Evolutionary conservation across 2,888 invertebrate species (phyloP), one percentile per base, ranked within the genome.

Genomic region (Tipula vernalis): DNA sequence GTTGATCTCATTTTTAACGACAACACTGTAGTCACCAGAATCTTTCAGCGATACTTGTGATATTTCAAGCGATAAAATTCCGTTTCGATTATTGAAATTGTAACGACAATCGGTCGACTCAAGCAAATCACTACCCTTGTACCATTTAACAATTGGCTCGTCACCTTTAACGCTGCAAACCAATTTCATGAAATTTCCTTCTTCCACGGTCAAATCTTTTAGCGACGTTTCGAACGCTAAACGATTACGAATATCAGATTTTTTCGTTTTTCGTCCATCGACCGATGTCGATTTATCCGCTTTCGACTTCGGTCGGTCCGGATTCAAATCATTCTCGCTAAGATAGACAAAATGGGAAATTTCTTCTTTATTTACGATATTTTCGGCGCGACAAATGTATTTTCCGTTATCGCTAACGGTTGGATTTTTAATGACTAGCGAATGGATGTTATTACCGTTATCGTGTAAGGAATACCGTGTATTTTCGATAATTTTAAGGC

Each of bases 341-440:
- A 86, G 36, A n/a, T 51, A 28, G 36, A 86, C 51, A 36, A 51
- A 36, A 51, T 86, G 86, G 5, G 86, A 36, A 57, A 86, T 86
- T 86, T 86, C 86, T 57, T 86, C 86, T 86, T 86, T 51, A 86
- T 57, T 95, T 36, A 94, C 92, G 1, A 94, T 93, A 89, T 95
- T 96, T 90, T 95, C 95, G 0, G 96, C 96, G 89, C 93, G 94
- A 89, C 96, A 97, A 0, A 94, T 95, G 89, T 96, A 97, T 87
- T 94, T 93, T 5, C 96, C 96, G 86, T 94, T 94, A 89, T 97
- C 96, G 2, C 92, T 92, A 13, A 92, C 91, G 84, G 92, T 92
- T 0, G 96, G 96, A 86, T 93, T 92, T 39, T 91, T 91, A 87
- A 97, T 95, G 15, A 94, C 92, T 13, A 97, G 90, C 88, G 95